Evolutionary conservation across 1,140 invertebrate species (phyloP).

Genomic region (Drosophila tani): DNA sequence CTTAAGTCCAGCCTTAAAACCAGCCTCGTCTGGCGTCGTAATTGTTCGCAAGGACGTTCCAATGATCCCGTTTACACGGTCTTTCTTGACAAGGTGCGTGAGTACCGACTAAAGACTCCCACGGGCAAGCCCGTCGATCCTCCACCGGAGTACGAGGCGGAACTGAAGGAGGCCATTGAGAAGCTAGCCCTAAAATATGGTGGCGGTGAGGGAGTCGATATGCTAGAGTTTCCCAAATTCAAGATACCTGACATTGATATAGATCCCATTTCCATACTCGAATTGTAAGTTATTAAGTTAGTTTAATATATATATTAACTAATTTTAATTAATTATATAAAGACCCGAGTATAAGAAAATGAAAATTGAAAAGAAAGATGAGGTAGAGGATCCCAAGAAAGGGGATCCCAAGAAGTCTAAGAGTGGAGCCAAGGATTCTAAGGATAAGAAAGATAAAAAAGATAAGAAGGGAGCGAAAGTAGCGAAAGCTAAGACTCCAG

Average conservation of each 20-base stretch:
- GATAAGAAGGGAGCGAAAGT: not conserved
- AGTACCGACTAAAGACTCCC: conserved; percentile 38
- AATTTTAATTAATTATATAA: not conserved
- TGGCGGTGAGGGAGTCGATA: conserved; percentile 24
- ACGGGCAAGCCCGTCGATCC: conserved; percentile 35
- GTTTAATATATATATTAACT: too few relatives aligned
- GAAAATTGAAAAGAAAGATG: not conserved
- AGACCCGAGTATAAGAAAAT: conserved; percentile 11
- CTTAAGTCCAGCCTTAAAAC: conserved; percentile 1
- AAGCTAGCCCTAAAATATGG: conserved; percentile 20
- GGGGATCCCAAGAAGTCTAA: not conserved
- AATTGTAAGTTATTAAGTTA: conserved; percentile 4
- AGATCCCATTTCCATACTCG: conserved; percentile 39
- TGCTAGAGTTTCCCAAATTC: conserved; percentile 40
- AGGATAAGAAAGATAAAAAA: not conserved
- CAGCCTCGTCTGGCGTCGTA: not conserved
- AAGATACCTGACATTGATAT: conserved; percentile 18
- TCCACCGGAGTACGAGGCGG: conserved; percentile 21
- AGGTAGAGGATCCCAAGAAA: not conserved
- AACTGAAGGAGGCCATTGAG: conserved; percentile 15
- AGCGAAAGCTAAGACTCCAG: too few relatives aligned
- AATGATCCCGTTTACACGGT: conserved; percentile 30
- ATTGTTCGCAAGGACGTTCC: not conserved
- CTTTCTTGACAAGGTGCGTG: conserved; percentile 39
- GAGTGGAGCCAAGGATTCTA: not conserved